These are phyloP conservation scores for Callimorpha dominula DNA, from an alignment of 2,888 invertebrate genomes.

Conservation along the genomic window DNA sequence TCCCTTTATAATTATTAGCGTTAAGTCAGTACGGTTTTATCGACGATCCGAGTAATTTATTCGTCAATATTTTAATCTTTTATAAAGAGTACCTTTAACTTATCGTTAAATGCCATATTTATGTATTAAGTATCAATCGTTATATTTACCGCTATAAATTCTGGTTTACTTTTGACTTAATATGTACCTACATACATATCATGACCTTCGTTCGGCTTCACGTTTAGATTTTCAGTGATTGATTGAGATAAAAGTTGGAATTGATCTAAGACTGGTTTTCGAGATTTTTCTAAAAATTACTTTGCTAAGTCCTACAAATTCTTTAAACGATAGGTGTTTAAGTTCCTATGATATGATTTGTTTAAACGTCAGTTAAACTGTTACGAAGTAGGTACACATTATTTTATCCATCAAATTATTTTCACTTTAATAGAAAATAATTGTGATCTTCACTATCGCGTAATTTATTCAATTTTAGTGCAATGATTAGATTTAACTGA, in stretches of 20 bases:
- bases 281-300: slow-evolving; percentile 64
- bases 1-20: slow-evolving; percentile 71
- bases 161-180: slow-evolving; percentile 59
- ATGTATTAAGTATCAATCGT: slow-evolving; percentile 80
- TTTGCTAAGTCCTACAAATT: slow-evolving; percentile 56
- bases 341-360: slow-evolving; percentile 62
- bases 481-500: slow-evolving; percentile 85
- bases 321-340: slow-evolving; percentile 61
- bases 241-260: slow-evolving; percentile 74
- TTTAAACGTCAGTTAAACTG: slow-evolving; percentile 58
- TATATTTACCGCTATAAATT: slow-evolving; percentile 70
- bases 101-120: slow-evolving; percentile 86
- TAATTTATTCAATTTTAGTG: slow-evolving; percentile 86
- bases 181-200: slow-evolving; percentile 75
- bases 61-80: slow-evolving; percentile 83
- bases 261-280: slow-evolving; percentile 85
- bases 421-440: slow-evolving; percentile 65
- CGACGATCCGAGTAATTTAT: slow-evolving; percentile 82
- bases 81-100: slow-evolving; percentile 82
- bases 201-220: slow-evolving; percentile 56
- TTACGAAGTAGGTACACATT: slow-evolving; percentile 62
- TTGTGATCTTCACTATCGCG: slow-evolving; percentile 78
- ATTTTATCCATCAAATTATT: slow-evolving; percentile 51
- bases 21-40: slow-evolving; percentile 75
- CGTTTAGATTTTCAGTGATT: slow-evolving; percentile 53